Percentiles rank a stretch among this genome's conserved stretches.
Evolutionary conservation across 2,888 invertebrate genomes (phyloP).

Genomic region (Osedax frankpressi): DNA sequence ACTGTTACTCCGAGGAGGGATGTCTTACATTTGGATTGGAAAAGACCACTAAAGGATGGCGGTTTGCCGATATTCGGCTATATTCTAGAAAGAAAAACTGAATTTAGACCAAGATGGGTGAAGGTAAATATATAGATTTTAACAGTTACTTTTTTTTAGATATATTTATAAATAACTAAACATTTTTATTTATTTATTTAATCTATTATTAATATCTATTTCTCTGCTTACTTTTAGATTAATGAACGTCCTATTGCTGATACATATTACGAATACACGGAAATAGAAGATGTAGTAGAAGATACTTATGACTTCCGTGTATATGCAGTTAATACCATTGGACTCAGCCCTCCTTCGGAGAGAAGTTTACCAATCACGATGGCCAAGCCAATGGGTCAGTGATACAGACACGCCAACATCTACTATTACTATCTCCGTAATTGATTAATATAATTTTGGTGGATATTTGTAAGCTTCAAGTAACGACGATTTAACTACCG

Average conservation of each 20-base stretch:
- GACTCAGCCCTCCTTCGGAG: background rate
- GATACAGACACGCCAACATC: too few species aligned
- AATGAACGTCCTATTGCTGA: background rate
- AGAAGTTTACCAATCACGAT: background rate
- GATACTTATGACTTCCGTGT: background rate
- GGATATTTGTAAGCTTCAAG: too few species aligned
- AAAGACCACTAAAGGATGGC: slow-evolving; percentile 32
- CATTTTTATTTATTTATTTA: too few species aligned
- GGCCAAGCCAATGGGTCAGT: background rate
- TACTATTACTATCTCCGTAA: too few species aligned
- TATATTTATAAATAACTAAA: too few species aligned
- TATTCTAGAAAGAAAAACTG: slow-evolving; percentile 33
- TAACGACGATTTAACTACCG: too few species aligned
- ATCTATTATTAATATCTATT: too few species aligned
- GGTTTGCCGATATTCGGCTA: slow-evolving; percentile 34
- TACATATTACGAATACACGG: background rate
- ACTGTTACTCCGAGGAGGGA: background rate
- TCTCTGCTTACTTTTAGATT: background rate
- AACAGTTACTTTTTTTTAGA: too few species aligned
- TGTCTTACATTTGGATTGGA: slow-evolving; percentile 29
- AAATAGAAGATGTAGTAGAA: background rate
- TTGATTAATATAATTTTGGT: too few species aligned
- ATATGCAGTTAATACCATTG: background rate
- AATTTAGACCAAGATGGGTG: background rate
- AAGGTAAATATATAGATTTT: too few species aligned